Evolutionary conservation across 2,113 vertebrate genomes (phyloP).

Genomic region (Meriones unguiculatus): DNA sequence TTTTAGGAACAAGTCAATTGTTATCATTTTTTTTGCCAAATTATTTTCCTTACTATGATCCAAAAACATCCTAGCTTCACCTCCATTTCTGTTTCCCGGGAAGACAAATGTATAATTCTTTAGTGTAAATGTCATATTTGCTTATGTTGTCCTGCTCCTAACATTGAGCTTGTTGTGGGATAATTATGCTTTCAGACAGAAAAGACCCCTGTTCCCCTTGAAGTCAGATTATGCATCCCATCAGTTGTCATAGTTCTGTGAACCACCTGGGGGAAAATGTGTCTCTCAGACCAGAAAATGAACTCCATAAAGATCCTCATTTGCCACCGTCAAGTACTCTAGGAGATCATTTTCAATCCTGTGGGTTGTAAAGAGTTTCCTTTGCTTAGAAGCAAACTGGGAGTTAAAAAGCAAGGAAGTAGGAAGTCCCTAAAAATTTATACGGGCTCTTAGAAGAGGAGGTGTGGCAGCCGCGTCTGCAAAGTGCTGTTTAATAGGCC

Average conservation of each 20-base stretch:
- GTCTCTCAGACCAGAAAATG: constrained; percentile 62
- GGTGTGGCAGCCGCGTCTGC: constrained; percentile 33
- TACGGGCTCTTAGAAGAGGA: constrained; percentile 26
- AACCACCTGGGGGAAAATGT: neutral
- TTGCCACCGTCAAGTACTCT: constrained; percentile 45
- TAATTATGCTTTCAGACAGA: constrained; percentile 33
- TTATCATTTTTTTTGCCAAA: neutral
- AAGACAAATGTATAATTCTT: neutral
- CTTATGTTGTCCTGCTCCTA: neutral
- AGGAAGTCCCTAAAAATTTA: constrained; percentile 73
- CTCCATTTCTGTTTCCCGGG: neutral
- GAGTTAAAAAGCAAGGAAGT: constrained; percentile 70
- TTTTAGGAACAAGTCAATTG: neutral
- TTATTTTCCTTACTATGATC: neutral
- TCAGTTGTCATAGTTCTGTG: constrained; percentile 29
- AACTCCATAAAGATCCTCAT: constrained; percentile 55
- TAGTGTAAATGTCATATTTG: neutral
- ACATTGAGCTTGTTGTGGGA: neutral
- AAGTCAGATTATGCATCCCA: constrained; percentile 6
- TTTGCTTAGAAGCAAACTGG: constrained; percentile 60
- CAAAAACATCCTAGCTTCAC: neutral
- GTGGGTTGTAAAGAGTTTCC: constrained; percentile 64
- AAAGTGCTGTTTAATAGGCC: constrained; percentile 39
- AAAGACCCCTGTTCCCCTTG: neutral
- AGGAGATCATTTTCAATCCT: constrained; percentile 57